Conservation (phyloP, 1,140 invertebrate species). For the Coenobita brevimanus region DNA sequence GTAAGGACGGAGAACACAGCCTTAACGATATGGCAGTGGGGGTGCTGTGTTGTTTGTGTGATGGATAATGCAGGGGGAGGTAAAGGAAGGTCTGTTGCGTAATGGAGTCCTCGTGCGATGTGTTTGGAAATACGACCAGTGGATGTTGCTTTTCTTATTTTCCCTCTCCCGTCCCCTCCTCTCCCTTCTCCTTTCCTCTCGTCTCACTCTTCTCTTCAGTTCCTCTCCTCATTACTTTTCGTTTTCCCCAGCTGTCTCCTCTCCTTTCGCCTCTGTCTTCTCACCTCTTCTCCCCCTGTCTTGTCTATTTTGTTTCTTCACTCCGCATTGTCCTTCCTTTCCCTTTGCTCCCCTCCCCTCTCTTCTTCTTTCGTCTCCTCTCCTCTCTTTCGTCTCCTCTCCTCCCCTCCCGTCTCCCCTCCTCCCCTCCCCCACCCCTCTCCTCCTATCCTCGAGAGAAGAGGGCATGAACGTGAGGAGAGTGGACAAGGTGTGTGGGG, state of each 20-base stretch:
- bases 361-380: background rate
- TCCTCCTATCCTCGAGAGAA: background rate
- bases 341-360: background rate
- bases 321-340: constrained; percentile 10
- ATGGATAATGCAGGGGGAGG: too few species aligned
- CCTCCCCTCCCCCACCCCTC: too few species aligned
- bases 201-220: background rate
- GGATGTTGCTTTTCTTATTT: too few species aligned
- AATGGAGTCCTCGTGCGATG: too few species aligned
- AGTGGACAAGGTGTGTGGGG: background rate
- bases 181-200: constrained; percentile 10
- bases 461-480: background rate
- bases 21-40: too few species aligned
- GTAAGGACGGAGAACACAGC: too few species aligned
- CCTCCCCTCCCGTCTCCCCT: background rate
- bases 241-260: background rate
- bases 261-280: background rate
- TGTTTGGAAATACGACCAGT: too few species aligned
- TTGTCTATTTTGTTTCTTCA: background rate
- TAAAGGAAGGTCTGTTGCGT: too few species aligned
- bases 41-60: too few species aligned
- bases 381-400: background rate
- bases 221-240: background rate
- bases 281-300: background rate
- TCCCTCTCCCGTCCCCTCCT: constrained; percentile 24